phyloP scores from a whole-genome alignment of 2,797 vertebrate species.

The Ibycter americanus region DNA sequence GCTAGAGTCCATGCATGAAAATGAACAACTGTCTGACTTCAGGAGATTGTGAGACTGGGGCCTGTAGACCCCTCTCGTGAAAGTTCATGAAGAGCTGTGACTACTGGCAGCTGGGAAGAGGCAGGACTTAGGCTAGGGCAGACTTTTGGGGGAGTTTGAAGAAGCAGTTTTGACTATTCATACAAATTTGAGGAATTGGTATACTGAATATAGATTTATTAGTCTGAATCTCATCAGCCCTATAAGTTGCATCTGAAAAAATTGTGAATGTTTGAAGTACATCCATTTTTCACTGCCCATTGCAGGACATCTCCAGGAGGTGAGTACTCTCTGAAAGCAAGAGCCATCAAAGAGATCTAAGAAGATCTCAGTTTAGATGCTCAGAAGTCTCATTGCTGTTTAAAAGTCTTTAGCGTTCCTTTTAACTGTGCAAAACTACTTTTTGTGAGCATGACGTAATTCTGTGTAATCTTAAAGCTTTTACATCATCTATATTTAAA shows the following conservation, averaged over 20 bases:
- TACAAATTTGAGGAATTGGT: neutral
- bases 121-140: neutral
- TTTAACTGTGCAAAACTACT: neutral
- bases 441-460: neutral
- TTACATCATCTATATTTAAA: slow-evolving; percentile 51
- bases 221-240: neutral
- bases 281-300: neutral
- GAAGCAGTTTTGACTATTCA: neutral
- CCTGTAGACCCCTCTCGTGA: neutral
- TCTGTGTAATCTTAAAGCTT: neutral
- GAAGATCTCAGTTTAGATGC: neutral
- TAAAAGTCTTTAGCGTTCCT: neutral
- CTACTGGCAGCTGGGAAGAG: neutral
- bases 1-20: neutral
- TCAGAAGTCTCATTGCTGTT: neutral
- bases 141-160: neutral
- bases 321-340: neutral
- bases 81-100: neutral
- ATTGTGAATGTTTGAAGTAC: neutral
- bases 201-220: neutral
- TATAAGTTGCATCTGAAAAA: neutral
- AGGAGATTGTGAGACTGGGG: neutral
- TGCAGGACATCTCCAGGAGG: neutral
- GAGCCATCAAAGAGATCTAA: neutral
- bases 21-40: neutral